These are phyloP conservation scores for Urocyon cinereoargenteus DNA, from an alignment of 2,797 vertebrate genomes.

Conservation along the genomic window DNA sequence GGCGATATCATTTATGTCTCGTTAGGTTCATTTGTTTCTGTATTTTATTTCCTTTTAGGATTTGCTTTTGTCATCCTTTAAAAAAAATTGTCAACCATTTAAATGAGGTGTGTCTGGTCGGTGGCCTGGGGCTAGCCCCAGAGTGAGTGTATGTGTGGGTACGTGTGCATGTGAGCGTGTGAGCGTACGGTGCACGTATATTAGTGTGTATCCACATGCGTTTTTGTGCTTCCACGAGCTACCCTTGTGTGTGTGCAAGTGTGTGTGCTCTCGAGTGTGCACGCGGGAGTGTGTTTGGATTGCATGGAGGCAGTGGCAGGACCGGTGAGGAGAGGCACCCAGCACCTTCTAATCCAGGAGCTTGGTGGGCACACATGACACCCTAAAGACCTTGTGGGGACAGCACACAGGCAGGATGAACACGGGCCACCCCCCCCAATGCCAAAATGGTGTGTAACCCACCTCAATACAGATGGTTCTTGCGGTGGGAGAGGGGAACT, in stretches of 20 bases:
- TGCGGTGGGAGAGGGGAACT: not conserved
- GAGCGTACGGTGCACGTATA: not conserved
- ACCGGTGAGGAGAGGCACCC: not conserved
- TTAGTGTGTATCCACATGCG: not conserved
- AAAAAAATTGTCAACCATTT: not conserved
- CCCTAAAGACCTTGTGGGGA: not conserved
- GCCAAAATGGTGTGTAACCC: not conserved
- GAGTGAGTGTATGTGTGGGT: not conserved
- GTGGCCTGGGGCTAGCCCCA: too few species aligned
- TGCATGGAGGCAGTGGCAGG: not conserved
- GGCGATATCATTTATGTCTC: not conserved
- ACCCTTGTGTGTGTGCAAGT: not conserved
- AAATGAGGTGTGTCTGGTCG: not conserved
- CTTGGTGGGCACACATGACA: not conserved
- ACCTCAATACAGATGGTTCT: not conserved
- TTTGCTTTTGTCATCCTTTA: not conserved
- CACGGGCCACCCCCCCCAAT: not conserved
- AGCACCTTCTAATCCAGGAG: not conserved
- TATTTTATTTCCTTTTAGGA: not conserved
- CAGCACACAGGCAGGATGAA: not conserved
- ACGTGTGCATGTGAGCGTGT: not conserved
- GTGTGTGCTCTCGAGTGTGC: not conserved
- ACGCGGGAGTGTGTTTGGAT: too few species aligned
- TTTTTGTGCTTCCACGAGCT: not conserved
- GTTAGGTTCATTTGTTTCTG: not conserved